These are phyloP conservation scores for Anoplopoma fimbria DNA, from an alignment of 2,113 vertebrate genomes.

Conservation along the genomic window DNA sequence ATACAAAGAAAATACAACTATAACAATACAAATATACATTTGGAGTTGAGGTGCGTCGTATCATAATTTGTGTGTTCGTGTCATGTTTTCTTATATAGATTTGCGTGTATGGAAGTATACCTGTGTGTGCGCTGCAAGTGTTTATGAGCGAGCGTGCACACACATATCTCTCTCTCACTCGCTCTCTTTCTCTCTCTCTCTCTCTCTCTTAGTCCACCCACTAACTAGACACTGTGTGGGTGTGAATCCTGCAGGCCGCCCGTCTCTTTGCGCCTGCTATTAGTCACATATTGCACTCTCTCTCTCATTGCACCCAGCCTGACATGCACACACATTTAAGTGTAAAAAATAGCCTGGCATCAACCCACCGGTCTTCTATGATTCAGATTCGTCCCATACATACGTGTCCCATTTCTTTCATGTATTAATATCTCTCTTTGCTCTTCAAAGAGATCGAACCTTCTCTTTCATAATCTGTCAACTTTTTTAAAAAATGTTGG, in stretches of 20 bases:
- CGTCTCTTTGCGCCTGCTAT: constrained; percentile 63
- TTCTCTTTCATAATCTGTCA: constrained; percentile 34
- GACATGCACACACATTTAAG: constrained; percentile 45
- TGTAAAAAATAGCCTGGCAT: constrained; percentile 49
- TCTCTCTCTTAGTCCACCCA: constrained; percentile 71
- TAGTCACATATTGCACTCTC: constrained; percentile 73
- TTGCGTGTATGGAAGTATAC: neutral
- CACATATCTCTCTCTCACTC: constrained; percentile 52
- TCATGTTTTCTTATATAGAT: neutral
- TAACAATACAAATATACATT: no score
- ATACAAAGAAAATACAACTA: no score
- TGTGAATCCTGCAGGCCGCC: constrained; percentile 73
- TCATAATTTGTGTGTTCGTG: neutral
- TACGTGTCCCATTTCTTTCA: constrained; percentile 44
- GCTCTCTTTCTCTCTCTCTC: constrained; percentile 63
- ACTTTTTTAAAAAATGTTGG: no score
- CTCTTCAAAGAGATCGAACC: constrained; percentile 18
- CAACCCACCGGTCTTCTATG: constrained; percentile 47
- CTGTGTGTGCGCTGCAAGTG: neutral
- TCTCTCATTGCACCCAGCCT: constrained; percentile 48
- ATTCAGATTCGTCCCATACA: constrained; percentile 56
- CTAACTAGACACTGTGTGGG: constrained; percentile 74
- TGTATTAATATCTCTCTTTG: constrained; percentile 26
- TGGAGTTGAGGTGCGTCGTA: neutral
- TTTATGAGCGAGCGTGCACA: neutral